Percentiles rank a stretch among this genome's conserved stretches.
Conservation (phyloP, 30 jellyfish, hydroid and myxozoan species). For the Catostylus mosaicus region DNA sequence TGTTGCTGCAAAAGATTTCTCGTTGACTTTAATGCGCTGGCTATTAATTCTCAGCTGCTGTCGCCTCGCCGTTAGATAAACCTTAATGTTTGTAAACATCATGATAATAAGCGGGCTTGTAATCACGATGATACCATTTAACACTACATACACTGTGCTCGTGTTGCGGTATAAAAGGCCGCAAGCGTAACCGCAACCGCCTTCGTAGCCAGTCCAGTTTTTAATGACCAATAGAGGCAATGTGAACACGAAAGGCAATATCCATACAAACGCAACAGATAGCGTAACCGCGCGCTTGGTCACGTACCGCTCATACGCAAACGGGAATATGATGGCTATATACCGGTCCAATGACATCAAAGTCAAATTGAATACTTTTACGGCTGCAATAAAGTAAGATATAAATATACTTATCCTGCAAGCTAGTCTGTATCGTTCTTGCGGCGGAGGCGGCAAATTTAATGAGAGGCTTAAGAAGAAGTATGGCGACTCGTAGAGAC, state of each 20-base stretch:
- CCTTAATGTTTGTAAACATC: slow-evolving; percentile 21
- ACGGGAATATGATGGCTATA: slow-evolving; percentile 39
- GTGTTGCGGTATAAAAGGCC: slow-evolving; percentile 6
- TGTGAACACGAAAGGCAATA: not conserved
- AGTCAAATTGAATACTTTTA: slow-evolving; percentile 5
- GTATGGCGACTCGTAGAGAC: slow-evolving; percentile 54
- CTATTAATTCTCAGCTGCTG: slow-evolving; percentile 18
- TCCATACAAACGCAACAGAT: not conserved
- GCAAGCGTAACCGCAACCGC: slow-evolving; percentile 40
- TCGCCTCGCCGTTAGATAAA: slow-evolving; percentile 29
- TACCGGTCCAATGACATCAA: slow-evolving; percentile 41
- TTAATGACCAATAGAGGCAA: slow-evolving; percentile 7
- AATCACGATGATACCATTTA: not conserved
- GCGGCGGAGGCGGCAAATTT: slow-evolving; percentile 47
- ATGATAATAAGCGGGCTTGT: slow-evolving; percentile 4
- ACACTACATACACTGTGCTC: not conserved
- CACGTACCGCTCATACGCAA: slow-evolving; percentile 16
- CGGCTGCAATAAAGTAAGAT: slow-evolving; percentile 15
- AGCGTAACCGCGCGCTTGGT: not conserved
- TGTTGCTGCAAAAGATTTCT: slow-evolving; percentile 2
- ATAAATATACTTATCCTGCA: slow-evolving; percentile 42
- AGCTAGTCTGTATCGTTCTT: slow-evolving; percentile 2
- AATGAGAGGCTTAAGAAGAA: slow-evolving; percentile 35
- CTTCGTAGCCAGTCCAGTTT: slow-evolving; percentile 36
- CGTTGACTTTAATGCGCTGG: not conserved